These are phyloP conservation scores for Cephalopterus ornatus DNA, from an alignment of 2,113 vertebrate species.

Conservation along the genomic window DNA sequence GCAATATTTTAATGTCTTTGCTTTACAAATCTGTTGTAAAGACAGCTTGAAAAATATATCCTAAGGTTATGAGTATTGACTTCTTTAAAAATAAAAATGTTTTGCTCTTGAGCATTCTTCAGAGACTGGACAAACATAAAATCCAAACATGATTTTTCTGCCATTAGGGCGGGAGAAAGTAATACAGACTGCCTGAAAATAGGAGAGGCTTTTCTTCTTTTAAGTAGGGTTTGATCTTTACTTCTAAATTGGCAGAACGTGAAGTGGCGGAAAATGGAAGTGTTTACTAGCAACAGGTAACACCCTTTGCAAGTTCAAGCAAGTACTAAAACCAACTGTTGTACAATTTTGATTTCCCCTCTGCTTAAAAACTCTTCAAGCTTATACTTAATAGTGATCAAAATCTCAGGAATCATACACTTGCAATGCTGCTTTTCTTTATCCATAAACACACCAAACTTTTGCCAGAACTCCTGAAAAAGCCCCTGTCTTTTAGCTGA, in stretches of 20 bases:
- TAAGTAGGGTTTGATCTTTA: neutral
- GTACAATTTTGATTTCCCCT: neutral
- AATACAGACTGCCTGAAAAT: neutral
- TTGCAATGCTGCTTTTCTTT: conserved; percentile 4
- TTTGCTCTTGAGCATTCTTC: neutral
- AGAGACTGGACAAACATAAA: neutral
- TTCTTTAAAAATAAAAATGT: neutral
- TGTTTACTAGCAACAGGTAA: conserved; percentile 36
- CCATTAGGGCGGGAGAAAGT: neutral
- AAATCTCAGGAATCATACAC: neutral
- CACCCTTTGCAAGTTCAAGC: conserved; percentile 53
- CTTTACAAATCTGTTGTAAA: neutral
- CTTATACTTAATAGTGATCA: neutral
- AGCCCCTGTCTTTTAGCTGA: neutral
- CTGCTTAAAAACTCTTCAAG: neutral
- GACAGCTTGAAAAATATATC: neutral
- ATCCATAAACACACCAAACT: neutral
- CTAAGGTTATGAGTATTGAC: neutral
- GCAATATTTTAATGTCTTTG: neutral
- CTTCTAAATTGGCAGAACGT: neutral
- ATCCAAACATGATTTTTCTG: neutral
- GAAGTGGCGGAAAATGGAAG: neutral
- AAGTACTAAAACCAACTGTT: conserved; percentile 1
- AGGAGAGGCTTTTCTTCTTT: neutral
- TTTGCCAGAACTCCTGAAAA: neutral